Evolutionary conservation across 2,797 vertebrate genomes (phyloP), one percentile per base, ranked within the genome.

Genomic region (Chlorospingus flavigularis): DNA sequence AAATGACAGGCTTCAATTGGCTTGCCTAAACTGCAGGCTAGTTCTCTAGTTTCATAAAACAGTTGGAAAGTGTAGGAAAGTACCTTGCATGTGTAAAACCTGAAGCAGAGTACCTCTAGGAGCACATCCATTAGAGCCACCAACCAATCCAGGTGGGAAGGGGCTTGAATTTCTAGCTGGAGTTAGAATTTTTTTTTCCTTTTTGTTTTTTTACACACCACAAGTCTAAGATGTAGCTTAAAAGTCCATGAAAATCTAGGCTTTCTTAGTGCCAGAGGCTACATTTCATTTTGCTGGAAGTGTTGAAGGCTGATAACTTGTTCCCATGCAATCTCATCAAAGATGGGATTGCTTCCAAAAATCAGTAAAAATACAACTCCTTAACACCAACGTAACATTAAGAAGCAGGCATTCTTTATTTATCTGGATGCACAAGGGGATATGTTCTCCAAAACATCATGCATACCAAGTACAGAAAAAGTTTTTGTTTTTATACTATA

Each of bases 401-500:
- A 39, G 39, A 67, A 60, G 7, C 18, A 39, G 19, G 2, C 39
- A 45, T 60, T 53, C 28, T 60, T 75, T 60, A 45, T 43, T 45
- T 67, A 43, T 28, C 45, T 51, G 45, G 8, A 45, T 67, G 53
- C 28, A 45, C 0, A 0, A 45, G 28, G 24, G 15, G 4, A 12
- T n/a, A 19, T 19, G 7, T 13, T n/a, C 39, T 60, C 24, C 16
- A 60, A 45, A 85, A n/a, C n/a, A 19, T 28, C 4, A 16, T 9
- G 11, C 8, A 25, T 30, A 1, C n/a, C 17, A 19, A 30, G 24
- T 45, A 11, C 19, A 60, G 54, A 33, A 33, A 67, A 60, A 18
- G 20, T 15, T 74, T 50, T 39, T 10, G 5, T 1, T 68, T 76
- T 20, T 53, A 20, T 53, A 17, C n/a, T 45, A 2, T 33, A 39